Evolutionary conservation across 2,797 vertebrate species (phyloP).

Genomic region (Podarcis siculus): DNA sequence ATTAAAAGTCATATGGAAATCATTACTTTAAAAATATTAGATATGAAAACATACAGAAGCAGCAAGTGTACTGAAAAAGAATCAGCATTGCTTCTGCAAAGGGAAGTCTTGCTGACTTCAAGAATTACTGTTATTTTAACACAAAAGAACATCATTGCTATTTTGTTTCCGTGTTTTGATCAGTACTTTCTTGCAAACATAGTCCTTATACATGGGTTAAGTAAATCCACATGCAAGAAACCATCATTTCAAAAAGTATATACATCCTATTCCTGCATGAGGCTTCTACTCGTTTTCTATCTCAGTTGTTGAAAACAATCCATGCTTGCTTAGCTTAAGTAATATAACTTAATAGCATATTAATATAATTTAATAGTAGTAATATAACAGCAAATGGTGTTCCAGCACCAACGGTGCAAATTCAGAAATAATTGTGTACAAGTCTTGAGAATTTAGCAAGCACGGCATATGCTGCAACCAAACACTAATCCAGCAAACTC

Average conservation of each 20-base stretch:
- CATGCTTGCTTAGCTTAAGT: background rate
- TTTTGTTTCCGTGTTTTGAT: background rate
- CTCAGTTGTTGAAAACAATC: background rate
- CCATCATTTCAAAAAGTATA: background rate
- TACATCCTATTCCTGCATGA: background rate
- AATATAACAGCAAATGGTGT: background rate
- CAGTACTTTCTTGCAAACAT: background rate
- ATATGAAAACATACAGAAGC: background rate
- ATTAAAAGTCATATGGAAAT: background rate
- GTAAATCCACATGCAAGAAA: background rate
- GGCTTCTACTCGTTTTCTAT: background rate
- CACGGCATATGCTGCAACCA: background rate
- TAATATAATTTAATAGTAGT: no score
- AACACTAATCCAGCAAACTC: background rate
- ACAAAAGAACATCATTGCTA: background rate
- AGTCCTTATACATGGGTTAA: background rate
- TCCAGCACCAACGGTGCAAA: background rate
- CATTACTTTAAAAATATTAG: background rate
- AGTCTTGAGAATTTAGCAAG: background rate
- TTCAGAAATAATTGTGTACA: background rate
- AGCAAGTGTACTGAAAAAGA: background rate
- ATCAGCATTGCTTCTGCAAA: background rate
- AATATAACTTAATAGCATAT: background rate
- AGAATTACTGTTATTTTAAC: background rate
- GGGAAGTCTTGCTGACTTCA: background rate